Evolutionary conservation across 2,797 vertebrate genomes (phyloP), one percentile per base, ranked within the genome.

Genomic region (Odontamblyopus lacepedii): DNA sequence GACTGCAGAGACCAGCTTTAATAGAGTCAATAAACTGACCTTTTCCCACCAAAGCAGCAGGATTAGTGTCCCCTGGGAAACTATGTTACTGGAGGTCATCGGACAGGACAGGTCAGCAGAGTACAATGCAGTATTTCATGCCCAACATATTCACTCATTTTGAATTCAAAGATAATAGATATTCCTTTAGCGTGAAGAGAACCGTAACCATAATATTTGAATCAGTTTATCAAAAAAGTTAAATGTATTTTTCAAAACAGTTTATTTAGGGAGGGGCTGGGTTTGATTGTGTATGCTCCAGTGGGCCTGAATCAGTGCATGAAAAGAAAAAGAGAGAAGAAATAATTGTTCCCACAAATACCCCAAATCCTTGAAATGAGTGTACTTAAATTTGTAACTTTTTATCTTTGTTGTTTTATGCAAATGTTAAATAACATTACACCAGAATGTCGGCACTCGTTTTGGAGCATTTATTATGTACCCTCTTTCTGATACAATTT

Each of bases 11-110:
- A 78, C 50, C 67, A 81, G 71, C 70, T 82, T 71, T 86, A 83
- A 84, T 69, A 72, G 82, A 90, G 83, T 83, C 85, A 86, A 76
- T 89, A 87, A 87, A 87, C 53, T 89, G 81, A 87, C 84, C 83
- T 84, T 89, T 86, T 79, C 70, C 74, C 65, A 73, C 78, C 78
- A 79, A 75, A 69, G 27, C 74, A 86, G 72, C 64, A 73, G 69
- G 70, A 64, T 80, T 71, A 63, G 59, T 69, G 41, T 83, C 89
- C 75, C 77, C 19, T 69, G 83, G 76, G 79, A 76, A 53, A 63
- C 23, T 61, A 77, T n/a, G 63, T 63, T 19, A 76, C 73, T 5
- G 15, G 59, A 68, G 53, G 73, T 76, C 71, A 78, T 68, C 69
- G 78, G 72, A 77, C 75, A 71, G 27, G 64, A 70, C 74, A 70